These are phyloP conservation scores for Campylomormyrus tamandua DNA, from an alignment of 2,113 vertebrate species.

Conservation along the genomic window DNA sequence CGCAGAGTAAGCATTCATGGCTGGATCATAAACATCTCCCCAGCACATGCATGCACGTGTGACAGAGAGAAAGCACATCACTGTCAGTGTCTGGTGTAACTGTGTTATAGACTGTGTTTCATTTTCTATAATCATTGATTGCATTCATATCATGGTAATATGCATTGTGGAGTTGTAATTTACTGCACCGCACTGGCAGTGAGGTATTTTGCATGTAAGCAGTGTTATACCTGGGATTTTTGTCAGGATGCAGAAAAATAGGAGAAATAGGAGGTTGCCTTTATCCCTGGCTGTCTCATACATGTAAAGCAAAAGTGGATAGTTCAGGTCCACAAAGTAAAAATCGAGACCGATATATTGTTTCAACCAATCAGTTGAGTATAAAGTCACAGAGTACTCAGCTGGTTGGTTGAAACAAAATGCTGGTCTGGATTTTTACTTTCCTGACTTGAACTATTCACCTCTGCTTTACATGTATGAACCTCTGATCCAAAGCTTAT, in stretches of 20 bases:
- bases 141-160: background rate
- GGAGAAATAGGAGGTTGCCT: background rate
- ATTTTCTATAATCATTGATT: background rate
- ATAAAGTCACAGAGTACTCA: background rate
- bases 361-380: background rate
- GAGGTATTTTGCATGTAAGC: background rate
- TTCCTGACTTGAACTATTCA: background rate
- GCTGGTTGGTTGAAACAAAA: background rate
- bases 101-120: background rate
- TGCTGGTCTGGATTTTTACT: background rate
- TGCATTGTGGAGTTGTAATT: background rate
- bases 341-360: too few relatives aligned
- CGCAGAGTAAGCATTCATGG: background rate
- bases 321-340: background rate
- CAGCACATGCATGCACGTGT: background rate
- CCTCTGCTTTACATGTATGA: background rate
- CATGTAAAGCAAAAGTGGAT: background rate
- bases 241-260: background rate
- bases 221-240: background rate
- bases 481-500: background rate
- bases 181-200: background rate
- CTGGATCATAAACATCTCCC: background rate
- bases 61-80: background rate
- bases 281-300: background rate
- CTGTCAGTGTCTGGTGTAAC: background rate